These are phyloP conservation scores for Macropodus opercularis DNA, from an alignment of 2,797 vertebrate species.

Conservation along the genomic window DNA sequence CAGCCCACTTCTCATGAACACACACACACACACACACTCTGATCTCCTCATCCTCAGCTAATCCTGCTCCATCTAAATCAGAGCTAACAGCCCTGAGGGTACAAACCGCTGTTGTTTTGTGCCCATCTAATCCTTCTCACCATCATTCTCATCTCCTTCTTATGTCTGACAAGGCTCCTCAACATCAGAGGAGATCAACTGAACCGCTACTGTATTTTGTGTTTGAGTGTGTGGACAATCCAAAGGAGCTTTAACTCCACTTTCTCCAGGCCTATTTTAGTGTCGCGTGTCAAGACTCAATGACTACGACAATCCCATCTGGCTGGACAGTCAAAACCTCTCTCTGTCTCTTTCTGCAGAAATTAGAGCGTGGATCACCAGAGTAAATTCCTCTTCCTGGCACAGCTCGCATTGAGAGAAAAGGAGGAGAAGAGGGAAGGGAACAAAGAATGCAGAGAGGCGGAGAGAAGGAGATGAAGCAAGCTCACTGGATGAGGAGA, in stretches of 20 bases:
- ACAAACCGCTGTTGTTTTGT: slow-evolving; percentile 56
- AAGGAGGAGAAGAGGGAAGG: slow-evolving; percentile 19
- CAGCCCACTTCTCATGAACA: slow-evolving; percentile 61
- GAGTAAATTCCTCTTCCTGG: slow-evolving; percentile 58
- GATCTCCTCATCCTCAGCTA: slow-evolving; percentile 70
- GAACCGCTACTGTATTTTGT: slow-evolving; percentile 17
- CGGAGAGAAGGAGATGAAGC: slow-evolving; percentile 23
- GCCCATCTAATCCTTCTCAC: slow-evolving; percentile 66
- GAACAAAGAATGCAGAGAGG: slow-evolving; percentile 19
- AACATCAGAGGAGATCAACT: slow-evolving; percentile 51
- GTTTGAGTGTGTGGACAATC: slow-evolving; percentile 28
- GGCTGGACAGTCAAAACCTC: slow-evolving; percentile 58
- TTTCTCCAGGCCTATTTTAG: slow-evolving; percentile 53
- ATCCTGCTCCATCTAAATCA: slow-evolving; percentile 73
- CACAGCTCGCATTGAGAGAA: slow-evolving; percentile 11
- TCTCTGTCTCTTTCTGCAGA: slow-evolving; percentile 25
- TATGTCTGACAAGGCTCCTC: slow-evolving; percentile 67
- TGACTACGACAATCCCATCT: slow-evolving; percentile 48
- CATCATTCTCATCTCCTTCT: slow-evolving; percentile 68
- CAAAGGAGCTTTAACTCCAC: slow-evolving; percentile 51
- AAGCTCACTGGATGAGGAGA: slow-evolving; percentile 46
- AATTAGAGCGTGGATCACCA: slow-evolving; percentile 39
- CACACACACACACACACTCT: slow-evolving; percentile 43
- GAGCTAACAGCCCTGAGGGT: slow-evolving; percentile 65
- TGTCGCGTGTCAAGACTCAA: slow-evolving; percentile 54